Evolutionary conservation across 2,888 invertebrate species (phyloP).

Genomic region (Listrodromus nycthemerus): DNA sequence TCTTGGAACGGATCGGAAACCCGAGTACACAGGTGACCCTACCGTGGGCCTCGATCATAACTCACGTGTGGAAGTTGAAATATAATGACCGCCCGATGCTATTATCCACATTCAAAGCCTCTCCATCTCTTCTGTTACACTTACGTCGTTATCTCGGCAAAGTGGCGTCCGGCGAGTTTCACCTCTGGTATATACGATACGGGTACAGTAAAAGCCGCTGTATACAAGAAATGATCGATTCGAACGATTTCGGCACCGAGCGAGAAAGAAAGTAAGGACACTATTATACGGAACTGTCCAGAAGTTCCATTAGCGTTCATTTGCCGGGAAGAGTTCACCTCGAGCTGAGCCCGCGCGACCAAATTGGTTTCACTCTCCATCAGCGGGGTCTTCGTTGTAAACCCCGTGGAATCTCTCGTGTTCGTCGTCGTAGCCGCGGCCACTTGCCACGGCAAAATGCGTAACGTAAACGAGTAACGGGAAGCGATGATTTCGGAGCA

Average conservation of each 20-base stretch:
- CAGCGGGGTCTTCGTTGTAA: constrained; percentile 24
- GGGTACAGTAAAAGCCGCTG: background rate
- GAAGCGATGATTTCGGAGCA: constrained; percentile 17
- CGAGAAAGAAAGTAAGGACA: constrained; percentile 29
- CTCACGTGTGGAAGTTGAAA: constrained; percentile 50
- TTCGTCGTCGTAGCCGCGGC: constrained; percentile 6
- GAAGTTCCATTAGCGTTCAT: constrained; percentile 66
- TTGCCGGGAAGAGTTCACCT: constrained; percentile 45
- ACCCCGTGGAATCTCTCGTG: background rate
- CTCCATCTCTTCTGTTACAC: constrained; percentile 58
- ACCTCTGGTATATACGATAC: background rate
- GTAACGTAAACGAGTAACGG: constrained; percentile 33
- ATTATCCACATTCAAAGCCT: constrained; percentile 30
- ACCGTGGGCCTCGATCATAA: constrained; percentile 48
- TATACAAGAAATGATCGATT: constrained; percentile 52
- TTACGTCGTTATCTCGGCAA: constrained; percentile 61
- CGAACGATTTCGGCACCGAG: constrained; percentile 38
- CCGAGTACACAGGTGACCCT: constrained; percentile 26
- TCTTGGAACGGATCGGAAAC: constrained; percentile 35
- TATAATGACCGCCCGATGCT: constrained; percentile 37
- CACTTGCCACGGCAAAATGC: constrained; percentile 21
- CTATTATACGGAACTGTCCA: constrained; percentile 18
- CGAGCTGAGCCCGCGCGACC: constrained; percentile 26
- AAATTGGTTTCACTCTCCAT: constrained; percentile 70
- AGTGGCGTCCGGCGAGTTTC: constrained; percentile 36